Conservation (phyloP, 2,113 vertebrate genomes). For the Phalacrocorax pelagicus region DNA sequence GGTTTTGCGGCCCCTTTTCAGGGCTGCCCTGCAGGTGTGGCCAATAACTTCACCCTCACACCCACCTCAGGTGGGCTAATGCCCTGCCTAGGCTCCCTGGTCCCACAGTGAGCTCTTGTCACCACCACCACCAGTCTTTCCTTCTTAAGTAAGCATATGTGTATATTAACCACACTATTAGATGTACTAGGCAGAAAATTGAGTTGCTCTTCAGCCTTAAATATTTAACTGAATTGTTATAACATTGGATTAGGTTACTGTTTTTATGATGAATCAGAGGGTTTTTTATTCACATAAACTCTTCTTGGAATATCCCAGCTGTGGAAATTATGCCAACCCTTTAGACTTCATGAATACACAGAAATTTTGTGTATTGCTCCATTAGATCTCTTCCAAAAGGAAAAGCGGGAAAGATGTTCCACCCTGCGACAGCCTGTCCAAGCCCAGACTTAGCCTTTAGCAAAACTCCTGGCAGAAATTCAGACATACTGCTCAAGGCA, state of each 20-base stretch:
- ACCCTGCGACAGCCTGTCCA: background rate
- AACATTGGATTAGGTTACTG: background rate
- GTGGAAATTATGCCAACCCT: background rate
- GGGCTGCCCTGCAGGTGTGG: background rate
- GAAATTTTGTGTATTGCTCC: background rate
- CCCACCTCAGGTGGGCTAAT: background rate
- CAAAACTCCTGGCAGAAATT: background rate
- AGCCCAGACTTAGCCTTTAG: background rate
- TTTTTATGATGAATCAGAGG: background rate
- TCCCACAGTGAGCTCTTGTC: background rate
- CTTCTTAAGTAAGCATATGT: background rate
- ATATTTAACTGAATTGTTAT: background rate
- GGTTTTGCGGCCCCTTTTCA: background rate
- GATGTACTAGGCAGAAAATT: background rate
- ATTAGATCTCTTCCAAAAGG: background rate
- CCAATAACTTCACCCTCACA: background rate
- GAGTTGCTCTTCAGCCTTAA: background rate
- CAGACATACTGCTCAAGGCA: background rate
- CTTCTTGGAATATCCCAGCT: background rate
- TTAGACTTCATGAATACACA: background rate
- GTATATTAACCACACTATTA: background rate
- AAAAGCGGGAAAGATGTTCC: background rate
- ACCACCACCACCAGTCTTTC: too few species aligned
- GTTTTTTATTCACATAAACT: background rate
- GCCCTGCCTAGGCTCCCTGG: background rate